phyloP scores from a whole-genome alignment of 1,140 invertebrate genomes.

The Heterodera carotae region DNA sequence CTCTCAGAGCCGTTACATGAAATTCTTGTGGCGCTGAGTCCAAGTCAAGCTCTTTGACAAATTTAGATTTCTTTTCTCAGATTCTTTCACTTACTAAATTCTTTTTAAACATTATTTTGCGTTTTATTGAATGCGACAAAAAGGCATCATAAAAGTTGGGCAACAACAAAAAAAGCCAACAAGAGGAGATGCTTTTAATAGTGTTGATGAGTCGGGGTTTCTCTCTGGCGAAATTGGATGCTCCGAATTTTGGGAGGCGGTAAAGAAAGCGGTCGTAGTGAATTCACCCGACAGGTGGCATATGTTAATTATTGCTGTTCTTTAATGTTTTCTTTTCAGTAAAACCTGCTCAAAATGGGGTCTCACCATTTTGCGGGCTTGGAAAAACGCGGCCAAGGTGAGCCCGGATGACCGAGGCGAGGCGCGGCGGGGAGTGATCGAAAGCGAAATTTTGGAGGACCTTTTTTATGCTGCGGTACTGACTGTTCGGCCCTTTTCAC shows the following conservation, averaged over 20 bases:
- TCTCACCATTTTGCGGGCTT: slow-evolving; percentile 25
- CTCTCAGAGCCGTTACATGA: too few species aligned
- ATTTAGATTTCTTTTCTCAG: too few species aligned
- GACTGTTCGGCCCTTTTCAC: slow-evolving; percentile 7
- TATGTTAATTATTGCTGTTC: too few species aligned
- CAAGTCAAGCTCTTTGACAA: too few species aligned
- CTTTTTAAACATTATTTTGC: too few species aligned
- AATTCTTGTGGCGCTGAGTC: too few species aligned
- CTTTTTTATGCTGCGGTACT: slow-evolving; percentile 27
- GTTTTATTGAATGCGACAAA: too few species aligned
- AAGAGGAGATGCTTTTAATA: not conserved
- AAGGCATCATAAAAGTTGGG: not conserved
- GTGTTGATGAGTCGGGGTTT: slow-evolving; percentile 5
- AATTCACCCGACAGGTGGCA: slow-evolving; percentile 16
- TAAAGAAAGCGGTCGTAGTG: slow-evolving; percentile 19
- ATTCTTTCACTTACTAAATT: too few species aligned
- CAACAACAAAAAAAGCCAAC: not conserved
- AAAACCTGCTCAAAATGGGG: slow-evolving; percentile 28
- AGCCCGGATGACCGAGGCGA: slow-evolving; percentile 9
- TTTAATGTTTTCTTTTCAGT: slow-evolving; percentile 11
- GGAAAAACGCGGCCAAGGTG: slow-evolving; percentile 32
- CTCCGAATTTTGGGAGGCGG: slow-evolving; percentile 27
- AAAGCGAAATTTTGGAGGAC: slow-evolving; percentile 27
- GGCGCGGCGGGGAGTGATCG: slow-evolving; percentile 17
- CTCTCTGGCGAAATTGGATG: slow-evolving; percentile 19